Evolutionary conservation across 2,797 vertebrate species (phyloP), one percentile per base, ranked within the genome.

Genomic region (Eospalax fontanierii): DNA sequence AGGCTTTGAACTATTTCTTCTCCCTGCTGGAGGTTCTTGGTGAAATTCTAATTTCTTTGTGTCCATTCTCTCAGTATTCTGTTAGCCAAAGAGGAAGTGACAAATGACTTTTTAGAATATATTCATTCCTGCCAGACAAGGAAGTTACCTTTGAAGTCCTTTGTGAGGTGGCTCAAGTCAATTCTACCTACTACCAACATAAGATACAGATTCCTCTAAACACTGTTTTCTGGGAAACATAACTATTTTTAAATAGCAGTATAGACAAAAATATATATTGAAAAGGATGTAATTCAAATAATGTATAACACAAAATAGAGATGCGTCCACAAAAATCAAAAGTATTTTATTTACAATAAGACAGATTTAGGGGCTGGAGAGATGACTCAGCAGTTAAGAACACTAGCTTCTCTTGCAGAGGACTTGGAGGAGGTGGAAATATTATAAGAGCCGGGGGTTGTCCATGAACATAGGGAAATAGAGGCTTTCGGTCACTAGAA

Each of bases 291-390:
- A 66, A 87, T 22, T 65, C 71, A 35, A 89, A 76, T 65, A 71
- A 33, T 8, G 6, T 54, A 19, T 43, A 73, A 28, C 16, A 84
- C n/a, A 78, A 76, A 71, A 88, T 71, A 74, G 30, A 91, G 68
- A 85, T 57, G 0, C 2, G 73, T 65, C 54, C 54, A 82, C 33
- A 96, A 79, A 50, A 11, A 66, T 81, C 22, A 2, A 80, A 76
- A 24, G 61, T 10, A 73, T 70, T 50, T 19, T 81, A 91, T 63
- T 73, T 81, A 68, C 33, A 95, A 91, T 88, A 24, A 43, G 54
- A 91, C 59, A 73, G 40, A 84, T 54, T 54, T 54, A 54, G 50
- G 50, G 50, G 50, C 50, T 54, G 12, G 50, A 54, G 14, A 10
- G 50, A 15, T 54, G 50, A 12, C 50, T 54, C 12, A 54, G 8